phyloP scores from a whole-genome alignment of 2,797 vertebrate genomes.

The Cetoscarus ocellatus region DNA sequence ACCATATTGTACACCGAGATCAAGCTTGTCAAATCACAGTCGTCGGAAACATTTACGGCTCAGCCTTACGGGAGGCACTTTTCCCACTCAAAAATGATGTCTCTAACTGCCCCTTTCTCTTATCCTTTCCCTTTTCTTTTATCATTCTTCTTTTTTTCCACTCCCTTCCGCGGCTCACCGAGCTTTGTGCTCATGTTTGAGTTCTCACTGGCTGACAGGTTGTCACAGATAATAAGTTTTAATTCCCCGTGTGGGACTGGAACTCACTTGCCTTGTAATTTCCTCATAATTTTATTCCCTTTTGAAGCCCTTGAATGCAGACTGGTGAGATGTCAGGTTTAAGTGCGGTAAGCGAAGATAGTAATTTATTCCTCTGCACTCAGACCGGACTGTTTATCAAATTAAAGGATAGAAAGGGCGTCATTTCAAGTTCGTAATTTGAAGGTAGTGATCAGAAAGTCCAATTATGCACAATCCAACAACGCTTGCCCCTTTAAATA shows the following conservation, averaged over 20 bases:
- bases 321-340: conserved; percentile 81
- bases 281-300: conserved; percentile 85
- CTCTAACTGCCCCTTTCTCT: conserved; percentile 73
- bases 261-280: conserved; percentile 85
- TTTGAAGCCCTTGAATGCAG: conserved; percentile 82
- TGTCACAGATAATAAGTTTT: conserved; percentile 90
- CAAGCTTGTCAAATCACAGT: conserved; percentile 69
- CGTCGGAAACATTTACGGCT: conserved; percentile 55
- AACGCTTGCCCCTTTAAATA: too few species aligned
- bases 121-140: conserved; percentile 66
- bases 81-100: conserved; percentile 41
- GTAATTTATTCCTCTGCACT: conserved; percentile 58
- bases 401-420: conserved; percentile 53
- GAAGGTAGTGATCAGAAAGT: conserved; percentile 16
- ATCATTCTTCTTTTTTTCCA: conserved; percentile 54
- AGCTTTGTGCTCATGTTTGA: conserved; percentile 82
- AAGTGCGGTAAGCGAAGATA: conserved; percentile 63
- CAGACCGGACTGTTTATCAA: conserved; percentile 65
- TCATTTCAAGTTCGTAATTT: conserved; percentile 54
- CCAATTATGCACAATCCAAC: not conserved
- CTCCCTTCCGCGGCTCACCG: conserved; percentile 71
- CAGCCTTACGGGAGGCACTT: conserved; percentile 48
- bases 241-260: conserved; percentile 84
- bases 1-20: conserved; percentile 50
- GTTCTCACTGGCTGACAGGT: conserved; percentile 84